A percentile compares a stretch with the other conserved stretches of the same genome.
These are phyloP conservation scores for Drosophila littoralis DNA, from an alignment of 1,140 invertebrate species.

Conservation along the genomic window DNA sequence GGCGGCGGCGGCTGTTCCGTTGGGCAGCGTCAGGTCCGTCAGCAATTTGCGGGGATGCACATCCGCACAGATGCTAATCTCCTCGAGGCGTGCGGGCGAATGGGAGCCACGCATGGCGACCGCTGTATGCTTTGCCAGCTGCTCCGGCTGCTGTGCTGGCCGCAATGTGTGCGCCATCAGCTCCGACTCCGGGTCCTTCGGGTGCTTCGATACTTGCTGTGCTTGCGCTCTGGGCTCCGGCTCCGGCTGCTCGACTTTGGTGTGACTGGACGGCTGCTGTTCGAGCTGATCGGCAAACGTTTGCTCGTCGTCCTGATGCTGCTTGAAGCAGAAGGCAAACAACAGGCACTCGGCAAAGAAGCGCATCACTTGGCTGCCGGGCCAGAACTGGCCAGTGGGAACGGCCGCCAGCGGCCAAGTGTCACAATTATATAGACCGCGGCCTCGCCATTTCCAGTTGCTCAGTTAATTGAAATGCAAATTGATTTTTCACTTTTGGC, in stretches of 20 bases:
- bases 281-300: slow-evolving; percentile 38
- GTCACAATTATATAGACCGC: slow-evolving; percentile 22
- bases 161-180: not conserved
- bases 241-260: slow-evolving; percentile 17
- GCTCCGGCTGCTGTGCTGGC: not conserved
- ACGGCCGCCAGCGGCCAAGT: not conserved
- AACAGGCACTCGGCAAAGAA: slow-evolving; percentile 37
- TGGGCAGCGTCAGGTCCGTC: not conserved
- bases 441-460: slow-evolving; percentile 3
- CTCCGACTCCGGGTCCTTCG: not conserved
- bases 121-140: not conserved
- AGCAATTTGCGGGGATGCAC: slow-evolving; percentile 36
- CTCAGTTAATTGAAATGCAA: slow-evolving; percentile 30
- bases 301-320: slow-evolving; percentile 42
- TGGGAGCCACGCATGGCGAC: slow-evolving; percentile 34
- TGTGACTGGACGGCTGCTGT: slow-evolving; percentile 2
- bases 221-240: not conserved
- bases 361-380: slow-evolving; percentile 39
- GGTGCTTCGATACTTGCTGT: not conserved
- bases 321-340: slow-evolving; percentile 38
- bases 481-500: slow-evolving; percentile 6
- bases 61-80: slow-evolving; percentile 47
- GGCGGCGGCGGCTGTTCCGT: not conserved
- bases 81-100: slow-evolving; percentile 50
- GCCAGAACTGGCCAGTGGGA: slow-evolving; percentile 13